Base-by-base conservation (phyloP, 2,113 vertebrate genomes). In the Oophaga pumilio region DNA sequence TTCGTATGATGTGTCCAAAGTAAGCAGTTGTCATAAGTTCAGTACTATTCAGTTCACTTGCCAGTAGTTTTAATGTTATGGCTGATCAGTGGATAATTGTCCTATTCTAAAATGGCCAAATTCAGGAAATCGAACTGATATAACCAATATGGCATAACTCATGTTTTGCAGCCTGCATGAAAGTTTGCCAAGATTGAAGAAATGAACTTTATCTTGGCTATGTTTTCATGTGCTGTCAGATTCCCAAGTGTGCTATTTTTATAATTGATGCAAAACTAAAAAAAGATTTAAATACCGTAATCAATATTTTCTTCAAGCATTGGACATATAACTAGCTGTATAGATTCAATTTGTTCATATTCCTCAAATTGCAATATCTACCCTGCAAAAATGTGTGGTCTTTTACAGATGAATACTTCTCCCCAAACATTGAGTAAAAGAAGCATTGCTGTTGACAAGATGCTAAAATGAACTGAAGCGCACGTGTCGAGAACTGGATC, bases 401-500 rank as follows among this genome's bases (percentile, higher is more conserved):
- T 6, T 43, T n/a, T 82, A 50, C 53, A 82, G 28, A 66, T 66
- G 60, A 66, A 66, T 66, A 66, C 60, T 82, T 20, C 3, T 52
- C 80, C 20, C 17, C 60, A 50, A 66, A 82, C 80, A 49, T 49
- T 81, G 43, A 49, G 20, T 64, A 49, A n/a, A n/a, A n/a, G 26
- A 22, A 15, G 6, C 9, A 6, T 57, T 14, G 20, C 59, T 81
- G 79, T 64, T 81, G 60, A 66, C 20, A 66, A 66, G 33, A 66
- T 24, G 10, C 80, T 82, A 33, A 53, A 82, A 52, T 15, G 26
- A 33, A 62, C 9, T 82, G 43, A 43, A 66, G 59, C 20, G 8
- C 60, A 66, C 60, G 43, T 82, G 80, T 60, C 66, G 59, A 66
- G 76, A 59, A 79, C 77, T 79, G 53, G 77, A 22, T 52, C 59